Conservation (phyloP, 2,888 invertebrate species). For the Orthosia gothica region DNA sequence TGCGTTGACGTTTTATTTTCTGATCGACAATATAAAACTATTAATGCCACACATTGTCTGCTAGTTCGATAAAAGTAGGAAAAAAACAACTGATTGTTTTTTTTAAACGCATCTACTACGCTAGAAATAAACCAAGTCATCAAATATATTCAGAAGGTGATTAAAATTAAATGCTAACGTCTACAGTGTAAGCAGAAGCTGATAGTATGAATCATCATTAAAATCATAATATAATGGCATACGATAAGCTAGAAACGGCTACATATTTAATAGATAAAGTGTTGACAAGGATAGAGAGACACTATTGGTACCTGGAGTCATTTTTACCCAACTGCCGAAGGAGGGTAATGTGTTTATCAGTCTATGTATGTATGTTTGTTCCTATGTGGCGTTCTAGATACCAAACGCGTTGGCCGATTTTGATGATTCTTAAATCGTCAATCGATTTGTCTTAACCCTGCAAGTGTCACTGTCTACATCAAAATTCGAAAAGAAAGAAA, state of each 20-base stretch:
- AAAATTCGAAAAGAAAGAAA: no score
- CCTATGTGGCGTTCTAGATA: no score
- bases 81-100: conserved; percentile 41
- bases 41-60: conserved; percentile 14
- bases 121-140: conserved; percentile 19
- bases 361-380: no score
- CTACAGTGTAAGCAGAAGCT: neutral
- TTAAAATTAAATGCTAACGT: conserved; percentile 8
- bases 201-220: conserved; percentile 12
- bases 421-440: no score
- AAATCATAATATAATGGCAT: neutral
- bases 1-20: neutral
- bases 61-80: conserved; percentile 17
- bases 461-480: no score
- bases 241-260: neutral
- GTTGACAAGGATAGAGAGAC: neutral
- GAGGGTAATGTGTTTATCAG: no score
- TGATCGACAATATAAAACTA: conserved; percentile 20
- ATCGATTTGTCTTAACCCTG: no score
- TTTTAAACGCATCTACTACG: conserved; percentile 13
- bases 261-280: neutral
- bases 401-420: no score
- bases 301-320: neutral
- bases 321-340: no score
- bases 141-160: conserved; percentile 12